These are phyloP conservation scores for Pristionchus arcanus DNA, from an alignment of 2,888 invertebrate species.

Conservation along the genomic window DNA sequence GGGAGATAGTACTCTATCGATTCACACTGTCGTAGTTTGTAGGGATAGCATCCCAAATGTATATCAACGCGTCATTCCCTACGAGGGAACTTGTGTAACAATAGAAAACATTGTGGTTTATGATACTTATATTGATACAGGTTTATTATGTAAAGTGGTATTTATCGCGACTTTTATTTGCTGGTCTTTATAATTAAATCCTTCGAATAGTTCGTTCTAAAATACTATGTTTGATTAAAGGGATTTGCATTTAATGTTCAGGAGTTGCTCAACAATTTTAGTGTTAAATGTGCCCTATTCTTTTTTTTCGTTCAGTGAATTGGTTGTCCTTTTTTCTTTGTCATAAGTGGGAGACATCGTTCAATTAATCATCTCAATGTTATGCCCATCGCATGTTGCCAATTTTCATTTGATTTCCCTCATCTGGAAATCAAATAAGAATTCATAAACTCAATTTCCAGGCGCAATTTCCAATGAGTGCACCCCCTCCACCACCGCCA, in stretches of 20 bases:
- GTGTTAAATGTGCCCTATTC: too few relatives aligned
- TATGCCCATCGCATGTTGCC: too few relatives aligned
- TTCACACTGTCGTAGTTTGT: constrained; percentile 2
- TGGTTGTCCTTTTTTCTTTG: not conserved
- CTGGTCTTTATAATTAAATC: not conserved
- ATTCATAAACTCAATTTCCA: not conserved
- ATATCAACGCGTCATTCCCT: not conserved
- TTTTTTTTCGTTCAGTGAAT: not conserved
- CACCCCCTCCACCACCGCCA: constrained; percentile 41
- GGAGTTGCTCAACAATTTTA: not conserved
- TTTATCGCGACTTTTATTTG: not conserved
- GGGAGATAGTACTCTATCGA: constrained; percentile 26
- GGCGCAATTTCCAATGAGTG: constrained; percentile 2
- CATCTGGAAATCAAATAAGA: too few relatives aligned
- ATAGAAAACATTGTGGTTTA: too few relatives aligned
- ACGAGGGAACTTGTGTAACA: too few relatives aligned
- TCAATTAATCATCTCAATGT: too few relatives aligned
- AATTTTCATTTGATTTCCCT: too few relatives aligned
- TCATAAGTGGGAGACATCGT: not conserved
- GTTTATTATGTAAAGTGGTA: not conserved
- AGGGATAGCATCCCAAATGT: not conserved
- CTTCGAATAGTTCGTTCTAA: not conserved
- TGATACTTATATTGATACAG: too few relatives aligned
- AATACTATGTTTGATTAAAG: not conserved
- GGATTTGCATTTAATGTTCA: too few relatives aligned